A percentile compares a stretch with the other conserved stretches of the same genome.
Conservation (phyloP, 1,140 invertebrate genomes). For the Aphelinus certus region DNA sequence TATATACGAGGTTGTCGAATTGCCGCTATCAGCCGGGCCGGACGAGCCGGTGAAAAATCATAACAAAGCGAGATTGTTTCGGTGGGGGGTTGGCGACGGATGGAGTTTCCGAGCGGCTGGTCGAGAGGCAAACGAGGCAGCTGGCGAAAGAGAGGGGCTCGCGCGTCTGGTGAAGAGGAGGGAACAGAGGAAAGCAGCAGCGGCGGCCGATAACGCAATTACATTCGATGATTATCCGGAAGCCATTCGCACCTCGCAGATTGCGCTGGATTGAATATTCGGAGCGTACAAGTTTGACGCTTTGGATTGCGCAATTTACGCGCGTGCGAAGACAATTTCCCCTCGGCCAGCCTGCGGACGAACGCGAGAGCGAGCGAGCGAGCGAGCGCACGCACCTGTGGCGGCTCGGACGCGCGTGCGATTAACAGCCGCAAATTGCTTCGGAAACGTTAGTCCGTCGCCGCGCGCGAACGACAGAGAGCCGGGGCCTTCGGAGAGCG, state of each 20-base stretch:
- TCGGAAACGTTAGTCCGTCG: slow-evolving; percentile 40
- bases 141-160: not conserved
- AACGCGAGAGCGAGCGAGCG: slow-evolving; percentile 30
- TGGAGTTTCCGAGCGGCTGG: not conserved
- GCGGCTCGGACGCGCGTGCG: slow-evolving; percentile 13
- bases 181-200: not conserved
- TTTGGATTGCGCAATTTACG: slow-evolving; percentile 46
- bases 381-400: slow-evolving; percentile 7
- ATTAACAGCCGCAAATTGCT: slow-evolving; percentile 51
- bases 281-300: slow-evolving; percentile 41
- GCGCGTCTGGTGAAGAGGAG: too few relatives aligned
- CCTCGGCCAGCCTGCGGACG: slow-evolving; percentile 33
- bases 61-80: not conserved
- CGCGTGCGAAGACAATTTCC: slow-evolving; percentile 45
- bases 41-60: too few relatives aligned
- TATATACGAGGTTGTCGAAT: too few relatives aligned
- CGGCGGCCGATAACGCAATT: slow-evolving; percentile 54
- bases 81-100: not conserved
- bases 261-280: slow-evolving; percentile 57
- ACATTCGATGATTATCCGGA: slow-evolving; percentile 54
- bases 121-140: not conserved
- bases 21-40: too few relatives aligned
- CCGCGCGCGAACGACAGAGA: too few relatives aligned
- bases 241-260: slow-evolving; percentile 55
- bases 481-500: not conserved